These are phyloP conservation scores for Desoria tigrina DNA, from an alignment of 2,888 invertebrate species.

Conservation along the genomic window DNA sequence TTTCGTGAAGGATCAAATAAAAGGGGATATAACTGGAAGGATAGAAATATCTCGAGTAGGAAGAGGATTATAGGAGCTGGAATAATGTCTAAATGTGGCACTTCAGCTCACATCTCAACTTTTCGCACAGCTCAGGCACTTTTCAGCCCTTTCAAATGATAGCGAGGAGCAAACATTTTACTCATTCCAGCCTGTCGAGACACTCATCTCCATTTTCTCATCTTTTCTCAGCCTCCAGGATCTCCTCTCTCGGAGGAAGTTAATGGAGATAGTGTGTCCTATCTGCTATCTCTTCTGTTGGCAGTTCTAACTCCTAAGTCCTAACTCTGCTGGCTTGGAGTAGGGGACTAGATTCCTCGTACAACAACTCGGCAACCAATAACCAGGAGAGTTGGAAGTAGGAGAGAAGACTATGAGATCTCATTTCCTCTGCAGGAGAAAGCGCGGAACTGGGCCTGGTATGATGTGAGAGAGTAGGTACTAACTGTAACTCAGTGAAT, in stretches of 20 bases:
- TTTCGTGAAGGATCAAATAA: no score
- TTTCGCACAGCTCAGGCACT: conserved; percentile 53
- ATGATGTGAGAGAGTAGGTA: conserved; percentile 19
- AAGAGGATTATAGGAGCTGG: neutral
- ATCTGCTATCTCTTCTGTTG: no score
- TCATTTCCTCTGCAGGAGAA: conserved; percentile 23
- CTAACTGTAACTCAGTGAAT: conserved; percentile 20
- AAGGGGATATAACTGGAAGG: neutral
- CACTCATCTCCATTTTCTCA: conserved; percentile 40
- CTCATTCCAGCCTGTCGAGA: conserved; percentile 23
- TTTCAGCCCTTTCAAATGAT: conserved; percentile 53
- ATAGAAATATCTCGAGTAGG: neutral
- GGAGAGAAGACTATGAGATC: conserved; percentile 7
- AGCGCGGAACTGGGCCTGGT: conserved; percentile 15
- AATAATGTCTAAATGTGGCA: conserved; percentile 43
- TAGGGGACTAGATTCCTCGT: neutral
- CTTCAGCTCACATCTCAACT: conserved; percentile 52
- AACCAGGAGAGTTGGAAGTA: neutral
- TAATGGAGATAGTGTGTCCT: neutral
- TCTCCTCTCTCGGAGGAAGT: neutral
- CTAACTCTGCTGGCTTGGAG: no score
- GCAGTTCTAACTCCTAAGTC: no score
- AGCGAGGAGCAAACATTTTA: conserved; percentile 33
- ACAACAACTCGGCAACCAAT: conserved; percentile 10
- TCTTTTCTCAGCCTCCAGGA: conserved; percentile 16